Conservation (phyloP, 2,888 invertebrate species). For the Aleiodes testaceus region DNA sequence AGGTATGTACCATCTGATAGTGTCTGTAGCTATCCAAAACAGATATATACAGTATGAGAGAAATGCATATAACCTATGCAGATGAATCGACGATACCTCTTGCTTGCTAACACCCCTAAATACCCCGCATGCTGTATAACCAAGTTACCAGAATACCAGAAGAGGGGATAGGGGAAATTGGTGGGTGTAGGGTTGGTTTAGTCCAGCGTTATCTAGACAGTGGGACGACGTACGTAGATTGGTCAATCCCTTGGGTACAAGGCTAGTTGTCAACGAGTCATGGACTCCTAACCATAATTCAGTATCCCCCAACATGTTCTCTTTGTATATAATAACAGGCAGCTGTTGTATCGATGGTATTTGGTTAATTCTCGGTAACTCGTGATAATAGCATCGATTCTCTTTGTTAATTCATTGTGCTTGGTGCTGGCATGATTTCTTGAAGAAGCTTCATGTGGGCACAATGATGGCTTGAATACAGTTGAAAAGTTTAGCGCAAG, state of each 20-base stretch:
- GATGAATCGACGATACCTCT: conserved; percentile 43
- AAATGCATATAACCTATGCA: conserved; percentile 40
- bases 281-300: neutral
- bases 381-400: conserved; percentile 3
- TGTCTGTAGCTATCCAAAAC: neutral
- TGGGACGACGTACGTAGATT: conserved; percentile 36
- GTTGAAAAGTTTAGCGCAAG: conserved; percentile 58
- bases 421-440: neutral
- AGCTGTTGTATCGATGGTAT: neutral
- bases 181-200: neutral
- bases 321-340: conserved; percentile 23
- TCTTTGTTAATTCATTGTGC: conserved; percentile 25
- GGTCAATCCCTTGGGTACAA: conserved; percentile 39
- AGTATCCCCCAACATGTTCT: neutral
- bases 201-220: conserved; percentile 33
- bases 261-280: conserved; percentile 44
- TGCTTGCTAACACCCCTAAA: conserved; percentile 35
- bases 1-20: conserved; percentile 34
- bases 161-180: neutral
- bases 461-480: conserved; percentile 30
- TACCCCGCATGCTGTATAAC: conserved; percentile 25
- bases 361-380: conserved; percentile 1
- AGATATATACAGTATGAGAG: neutral
- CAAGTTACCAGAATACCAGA: neutral
- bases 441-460: neutral